Evolutionary conservation across 2,113 vertebrate species (phyloP).

Genomic region (Corythoichthys intestinalis): DNA sequence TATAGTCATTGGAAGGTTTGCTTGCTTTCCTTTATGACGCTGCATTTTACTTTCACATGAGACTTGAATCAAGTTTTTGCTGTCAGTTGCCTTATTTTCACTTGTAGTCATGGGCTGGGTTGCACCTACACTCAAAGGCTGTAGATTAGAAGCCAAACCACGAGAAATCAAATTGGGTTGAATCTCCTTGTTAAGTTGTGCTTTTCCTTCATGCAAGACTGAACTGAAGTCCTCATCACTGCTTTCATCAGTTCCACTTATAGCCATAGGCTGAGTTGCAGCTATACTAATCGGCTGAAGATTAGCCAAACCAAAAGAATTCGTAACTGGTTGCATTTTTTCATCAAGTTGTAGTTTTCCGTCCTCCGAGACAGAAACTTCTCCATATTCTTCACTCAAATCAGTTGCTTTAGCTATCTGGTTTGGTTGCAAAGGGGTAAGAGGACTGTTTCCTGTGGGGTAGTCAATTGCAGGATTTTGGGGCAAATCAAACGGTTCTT

Average conservation of each 20-base stretch:
- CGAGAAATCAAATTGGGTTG: background rate
- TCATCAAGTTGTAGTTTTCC: background rate
- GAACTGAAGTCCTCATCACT: constrained; percentile 19
- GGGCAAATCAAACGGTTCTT: constrained; percentile 20
- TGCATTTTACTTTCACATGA: background rate
- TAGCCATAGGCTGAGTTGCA: constrained; percentile 26
- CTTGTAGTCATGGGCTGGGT: constrained; percentile 21
- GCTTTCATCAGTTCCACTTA: background rate
- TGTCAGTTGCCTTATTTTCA: background rate
- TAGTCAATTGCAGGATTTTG: background rate
- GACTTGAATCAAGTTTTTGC: background rate
- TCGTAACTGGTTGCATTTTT: background rate
- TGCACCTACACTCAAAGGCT: background rate
- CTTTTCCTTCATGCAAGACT: constrained; percentile 18
- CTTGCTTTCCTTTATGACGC: background rate
- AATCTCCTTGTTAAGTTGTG: constrained; percentile 6
- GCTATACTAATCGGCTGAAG: background rate
- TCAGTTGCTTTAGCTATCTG: background rate
- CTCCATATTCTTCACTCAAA: background rate
- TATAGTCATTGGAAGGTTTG: background rate
- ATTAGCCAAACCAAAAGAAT: background rate
- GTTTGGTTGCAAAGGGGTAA: background rate
- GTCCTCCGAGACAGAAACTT: background rate
- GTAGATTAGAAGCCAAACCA: constrained; percentile 12
- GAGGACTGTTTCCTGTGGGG: constrained; percentile 3